Evolutionary conservation across 2,888 invertebrate genomes (phyloP).

Genomic region (Lepidocyrtinus sp.): DNA sequence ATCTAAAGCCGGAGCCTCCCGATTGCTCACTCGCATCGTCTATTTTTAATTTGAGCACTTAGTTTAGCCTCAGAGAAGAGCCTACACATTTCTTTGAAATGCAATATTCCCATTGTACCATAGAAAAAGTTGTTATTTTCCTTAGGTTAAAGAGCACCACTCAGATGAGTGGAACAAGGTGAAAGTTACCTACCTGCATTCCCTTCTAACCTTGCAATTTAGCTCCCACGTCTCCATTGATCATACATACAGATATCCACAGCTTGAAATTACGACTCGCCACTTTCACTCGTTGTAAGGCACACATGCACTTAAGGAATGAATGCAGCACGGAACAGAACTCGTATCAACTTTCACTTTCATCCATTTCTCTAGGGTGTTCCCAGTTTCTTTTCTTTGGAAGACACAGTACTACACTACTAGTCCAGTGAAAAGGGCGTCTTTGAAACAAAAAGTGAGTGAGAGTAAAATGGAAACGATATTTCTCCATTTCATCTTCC

Average conservation of each 20-base stretch:
- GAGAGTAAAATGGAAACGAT: constrained; percentile 2
- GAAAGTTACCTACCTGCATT: neutral
- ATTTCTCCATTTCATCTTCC: constrained; percentile 2
- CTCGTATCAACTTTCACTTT: constrained; percentile 11
- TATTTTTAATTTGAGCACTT: neutral
- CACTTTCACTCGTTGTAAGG: no score
- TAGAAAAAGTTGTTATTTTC: neutral
- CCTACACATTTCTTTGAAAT: neutral
- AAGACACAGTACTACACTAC: neutral
- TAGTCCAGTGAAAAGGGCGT: neutral
- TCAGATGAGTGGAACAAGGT: neutral
- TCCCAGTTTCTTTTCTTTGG: neutral
- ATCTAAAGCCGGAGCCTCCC: neutral
- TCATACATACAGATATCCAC: neutral
- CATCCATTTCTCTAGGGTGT: constrained; percentile 6
- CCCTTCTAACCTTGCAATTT: constrained; percentile 2
- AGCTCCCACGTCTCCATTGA: constrained; percentile 4
- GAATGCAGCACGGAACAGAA: constrained; percentile 7
- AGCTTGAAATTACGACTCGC: no score
- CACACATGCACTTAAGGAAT: no score
- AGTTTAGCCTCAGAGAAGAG: neutral
- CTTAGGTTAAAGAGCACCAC: neutral
- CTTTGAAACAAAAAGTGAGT: neutral
- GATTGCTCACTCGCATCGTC: neutral
- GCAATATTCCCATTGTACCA: constrained; percentile 15